Evolutionary conservation across 1,140 invertebrate species (phyloP).

Genomic region (Tribolium madens): DNA sequence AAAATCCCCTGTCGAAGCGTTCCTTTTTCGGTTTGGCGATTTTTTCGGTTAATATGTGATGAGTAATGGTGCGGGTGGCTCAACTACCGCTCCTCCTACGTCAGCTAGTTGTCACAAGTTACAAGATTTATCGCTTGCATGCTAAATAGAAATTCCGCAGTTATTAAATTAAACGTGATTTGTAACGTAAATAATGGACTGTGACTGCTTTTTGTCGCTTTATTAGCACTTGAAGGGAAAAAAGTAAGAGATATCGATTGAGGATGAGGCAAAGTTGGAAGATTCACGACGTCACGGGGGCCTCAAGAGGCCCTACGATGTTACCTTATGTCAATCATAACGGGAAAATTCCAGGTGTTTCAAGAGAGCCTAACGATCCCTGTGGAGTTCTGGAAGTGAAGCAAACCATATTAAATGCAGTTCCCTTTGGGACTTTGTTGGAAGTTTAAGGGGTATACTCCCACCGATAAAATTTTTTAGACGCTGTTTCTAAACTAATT

Average conservation of each 20-base stretch:
- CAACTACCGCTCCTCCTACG: slow-evolving; percentile 14
- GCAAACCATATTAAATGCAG: slow-evolving; percentile 24
- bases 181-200: slow-evolving; percentile 19
- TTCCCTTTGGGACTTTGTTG: background rate
- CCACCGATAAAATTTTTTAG: background rate
- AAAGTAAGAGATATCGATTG: background rate
- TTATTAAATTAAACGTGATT: slow-evolving; percentile 37
- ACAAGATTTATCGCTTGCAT: slow-evolving; percentile 30
- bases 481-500: background rate
- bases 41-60: slow-evolving; percentile 22
- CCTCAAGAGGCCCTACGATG: background rate
- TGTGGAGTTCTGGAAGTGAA: slow-evolving; percentile 7
- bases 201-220: background rate
- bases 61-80: slow-evolving; percentile 22
- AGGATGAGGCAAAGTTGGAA: background rate
- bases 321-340: slow-evolving; percentile 30
- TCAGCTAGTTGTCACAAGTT: slow-evolving; percentile 32
- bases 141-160: slow-evolving; percentile 14
- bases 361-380: slow-evolving; percentile 12
- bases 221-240: background rate
- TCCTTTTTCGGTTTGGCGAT: slow-evolving; percentile 28
- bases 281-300: background rate
- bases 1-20: slow-evolving; percentile 3
- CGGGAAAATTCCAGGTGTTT: slow-evolving; percentile 28
- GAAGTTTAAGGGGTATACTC: background rate